A percentile compares a stretch with the other conserved stretches of the same genome.
Evolutionary conservation across 2,113 vertebrate genomes (phyloP).

Genomic region (Hucho hucho): DNA sequence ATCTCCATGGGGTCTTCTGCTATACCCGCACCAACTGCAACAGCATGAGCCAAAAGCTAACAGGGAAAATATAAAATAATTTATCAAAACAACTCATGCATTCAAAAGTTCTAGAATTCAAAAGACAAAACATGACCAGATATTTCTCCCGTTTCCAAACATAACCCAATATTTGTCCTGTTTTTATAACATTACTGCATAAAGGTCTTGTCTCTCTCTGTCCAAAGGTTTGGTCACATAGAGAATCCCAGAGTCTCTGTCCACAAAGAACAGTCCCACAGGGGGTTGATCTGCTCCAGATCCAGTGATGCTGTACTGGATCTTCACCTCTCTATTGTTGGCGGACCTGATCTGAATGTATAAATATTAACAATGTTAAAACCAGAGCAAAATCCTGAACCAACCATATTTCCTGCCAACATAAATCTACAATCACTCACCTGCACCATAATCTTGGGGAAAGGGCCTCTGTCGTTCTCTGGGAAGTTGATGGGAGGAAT

Average conservation of each 20-base stretch:
- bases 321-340: background rate
- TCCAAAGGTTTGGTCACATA: slow-evolving; percentile 63
- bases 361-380: no score
- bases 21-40: background rate
- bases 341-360: slow-evolving; percentile 62
- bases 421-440: slow-evolving; percentile 38
- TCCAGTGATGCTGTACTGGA: slow-evolving; percentile 66
- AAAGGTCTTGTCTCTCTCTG: slow-evolving; percentile 48
- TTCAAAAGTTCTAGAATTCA: no score
- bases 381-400: no score
- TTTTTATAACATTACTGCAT: slow-evolving; percentile 21
- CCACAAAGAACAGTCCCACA: slow-evolving; percentile 49
- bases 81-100: no score
- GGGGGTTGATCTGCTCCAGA: slow-evolving; percentile 62
- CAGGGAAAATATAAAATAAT: background rate
- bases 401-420: background rate
- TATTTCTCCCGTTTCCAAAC: no score
- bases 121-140: background rate
- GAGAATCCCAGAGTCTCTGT: slow-evolving; percentile 34
- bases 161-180: no score
- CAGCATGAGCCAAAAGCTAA: slow-evolving; percentile 59
- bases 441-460: slow-evolving; percentile 42
- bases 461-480: slow-evolving; percentile 56
- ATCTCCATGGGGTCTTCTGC: slow-evolving; percentile 60
- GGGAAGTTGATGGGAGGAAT: slow-evolving; percentile 44